Conservation (phyloP, 1,140 invertebrate species). For the Hyposmocoma kahamanoa region DNA sequence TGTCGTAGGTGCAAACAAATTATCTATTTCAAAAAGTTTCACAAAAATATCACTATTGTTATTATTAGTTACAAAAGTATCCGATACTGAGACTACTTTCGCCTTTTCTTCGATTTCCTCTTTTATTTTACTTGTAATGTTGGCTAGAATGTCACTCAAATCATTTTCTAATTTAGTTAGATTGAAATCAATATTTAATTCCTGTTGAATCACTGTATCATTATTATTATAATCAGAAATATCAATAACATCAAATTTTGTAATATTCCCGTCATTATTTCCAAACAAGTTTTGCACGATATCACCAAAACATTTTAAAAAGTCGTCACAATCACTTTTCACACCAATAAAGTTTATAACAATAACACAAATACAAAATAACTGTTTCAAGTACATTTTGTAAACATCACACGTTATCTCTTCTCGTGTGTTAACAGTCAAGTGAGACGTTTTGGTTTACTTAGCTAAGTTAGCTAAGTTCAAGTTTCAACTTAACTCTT, state of each 20-base stretch:
- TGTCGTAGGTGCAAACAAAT: background rate
- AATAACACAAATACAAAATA: conserved; percentile 13
- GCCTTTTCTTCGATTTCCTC: conserved; percentile 22
- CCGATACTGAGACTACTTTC: conserved; percentile 6
- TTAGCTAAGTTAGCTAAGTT: background rate
- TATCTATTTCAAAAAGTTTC: conserved; percentile 30
- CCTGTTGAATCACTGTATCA: conserved; percentile 6
- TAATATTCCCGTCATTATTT: conserved; percentile 10
- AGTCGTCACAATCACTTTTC: conserved; percentile 29
- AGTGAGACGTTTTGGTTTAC: background rate
- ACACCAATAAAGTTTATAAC: conserved; percentile 13
- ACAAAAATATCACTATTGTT: conserved; percentile 37
- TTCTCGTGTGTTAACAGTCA: background rate
- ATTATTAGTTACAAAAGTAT: conserved; percentile 14
- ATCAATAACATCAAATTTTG: conserved; percentile 5
- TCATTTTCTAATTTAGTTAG: background rate
- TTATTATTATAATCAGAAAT: conserved; percentile 12
- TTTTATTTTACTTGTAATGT: conserved; percentile 33
- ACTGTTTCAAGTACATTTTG: background rate
- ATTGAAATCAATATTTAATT: conserved; percentile 8
- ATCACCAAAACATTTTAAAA: conserved; percentile 19
- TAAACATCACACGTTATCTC: background rate
- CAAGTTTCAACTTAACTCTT: background rate
- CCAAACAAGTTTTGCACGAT: conserved; percentile 26
- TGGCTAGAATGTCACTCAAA: conserved; percentile 23